phyloP scores from a whole-genome alignment of 2,797 vertebrate species.

The Poecilia wingei region DNA sequence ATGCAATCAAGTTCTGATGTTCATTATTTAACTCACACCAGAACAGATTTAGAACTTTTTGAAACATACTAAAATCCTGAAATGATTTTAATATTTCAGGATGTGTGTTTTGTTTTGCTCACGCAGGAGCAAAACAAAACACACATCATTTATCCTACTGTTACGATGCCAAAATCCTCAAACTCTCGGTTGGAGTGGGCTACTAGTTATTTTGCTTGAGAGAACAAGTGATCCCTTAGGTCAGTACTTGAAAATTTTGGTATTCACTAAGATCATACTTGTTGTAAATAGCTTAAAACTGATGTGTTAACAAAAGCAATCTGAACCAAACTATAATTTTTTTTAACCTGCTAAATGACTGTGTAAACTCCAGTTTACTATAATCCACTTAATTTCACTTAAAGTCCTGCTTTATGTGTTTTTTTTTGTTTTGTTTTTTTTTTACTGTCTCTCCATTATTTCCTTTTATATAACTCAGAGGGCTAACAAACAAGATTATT shows the following conservation, averaged over 20 bases:
- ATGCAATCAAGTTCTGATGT: neutral
- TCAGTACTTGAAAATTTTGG: neutral
- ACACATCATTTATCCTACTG: neutral
- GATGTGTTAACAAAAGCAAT: conserved; percentile 6
- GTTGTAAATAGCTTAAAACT: neutral
- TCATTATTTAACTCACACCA: neutral
- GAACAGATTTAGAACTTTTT: neutral
- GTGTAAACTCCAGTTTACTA: conserved; percentile 29
- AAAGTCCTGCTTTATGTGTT: conserved; percentile 16
- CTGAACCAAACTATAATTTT: neutral
- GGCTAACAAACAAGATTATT: conserved; percentile 64
- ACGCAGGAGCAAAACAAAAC: neutral
- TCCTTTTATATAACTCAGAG: conserved; percentile 36
- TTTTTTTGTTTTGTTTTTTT: neutral
- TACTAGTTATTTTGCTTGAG: neutral
- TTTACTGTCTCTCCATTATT: conserved; percentile 33
- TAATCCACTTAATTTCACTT: conserved; percentile 37
- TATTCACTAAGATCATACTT: neutral
- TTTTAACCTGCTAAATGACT: conserved; percentile 14
- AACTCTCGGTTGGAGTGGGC: neutral
- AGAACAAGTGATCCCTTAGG: neutral
- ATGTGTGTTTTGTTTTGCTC: no score
- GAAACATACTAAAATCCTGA: neutral
- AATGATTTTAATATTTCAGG: neutral
- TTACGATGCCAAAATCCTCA: neutral